Conservation (phyloP, 2,797 vertebrate species). For the Merluccius polli region DNA sequence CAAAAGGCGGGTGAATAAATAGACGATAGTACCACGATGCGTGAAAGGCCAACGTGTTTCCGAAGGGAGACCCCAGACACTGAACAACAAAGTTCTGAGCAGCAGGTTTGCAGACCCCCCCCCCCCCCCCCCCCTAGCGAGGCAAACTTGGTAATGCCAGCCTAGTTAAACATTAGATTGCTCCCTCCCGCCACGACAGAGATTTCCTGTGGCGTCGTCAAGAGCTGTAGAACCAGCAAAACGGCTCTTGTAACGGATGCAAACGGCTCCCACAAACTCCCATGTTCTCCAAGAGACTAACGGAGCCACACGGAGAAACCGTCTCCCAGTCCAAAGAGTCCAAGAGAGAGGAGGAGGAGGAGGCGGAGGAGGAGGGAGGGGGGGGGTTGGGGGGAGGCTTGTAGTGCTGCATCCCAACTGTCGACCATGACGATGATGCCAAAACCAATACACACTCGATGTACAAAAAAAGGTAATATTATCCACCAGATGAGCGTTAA, state of each 20-base stretch:
- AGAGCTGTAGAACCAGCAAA: no score
- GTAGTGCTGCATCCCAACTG: conserved; percentile 53
- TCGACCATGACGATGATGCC: conserved; percentile 66
- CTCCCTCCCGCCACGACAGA: background rate
- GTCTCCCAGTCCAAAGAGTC: background rate
- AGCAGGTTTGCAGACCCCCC: conserved; percentile 53
- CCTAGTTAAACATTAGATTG: background rate
- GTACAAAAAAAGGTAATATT: conserved; percentile 74
- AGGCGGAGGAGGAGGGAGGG: background rate
- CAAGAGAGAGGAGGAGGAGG: conserved; percentile 7
- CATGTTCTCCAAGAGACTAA: background rate
- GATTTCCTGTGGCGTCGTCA: no score
- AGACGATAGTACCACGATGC: conserved; percentile 70
- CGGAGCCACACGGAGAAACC: no score
- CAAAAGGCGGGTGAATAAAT: conserved; percentile 67
- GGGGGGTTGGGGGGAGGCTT: background rate
- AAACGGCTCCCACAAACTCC: background rate
- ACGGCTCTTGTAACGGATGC: no score
- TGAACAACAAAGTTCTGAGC: conserved; percentile 62
- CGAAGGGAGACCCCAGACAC: conserved; percentile 44
- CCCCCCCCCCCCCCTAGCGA: no score
- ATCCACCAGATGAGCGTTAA: conserved; percentile 53
- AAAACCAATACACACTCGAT: conserved; percentile 81
- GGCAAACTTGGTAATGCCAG: conserved; percentile 60
- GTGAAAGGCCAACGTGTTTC: conserved; percentile 68